Base-by-base conservation (phyloP, 2,113 vertebrate genomes). In the Ancistrus triradiatus region DNA sequence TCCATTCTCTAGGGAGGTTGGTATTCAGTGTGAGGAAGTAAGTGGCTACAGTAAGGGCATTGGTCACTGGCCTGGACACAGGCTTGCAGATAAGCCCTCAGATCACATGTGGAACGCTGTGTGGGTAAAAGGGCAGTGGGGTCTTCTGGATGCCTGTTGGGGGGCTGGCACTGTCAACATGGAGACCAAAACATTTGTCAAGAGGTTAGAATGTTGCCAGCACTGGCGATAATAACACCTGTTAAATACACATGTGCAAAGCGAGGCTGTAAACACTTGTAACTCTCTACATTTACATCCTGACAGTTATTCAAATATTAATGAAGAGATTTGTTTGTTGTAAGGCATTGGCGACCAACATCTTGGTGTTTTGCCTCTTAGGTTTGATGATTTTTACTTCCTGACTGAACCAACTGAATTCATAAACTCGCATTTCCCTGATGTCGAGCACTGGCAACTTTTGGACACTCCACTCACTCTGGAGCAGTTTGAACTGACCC, bases 61-160 rank as follows among this genome's bases (percentile, higher is more conserved):
- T 0, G 85, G 86, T 6, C 86, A 84, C 68, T 21, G 11, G 0
- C 69, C 76, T 60, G 85, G 85, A 0, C 74, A 27, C 21, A 72
- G 74, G 60, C 83, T 87, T 33, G 74, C 77, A 66, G 74, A 87
- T 35, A 85, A 85, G 73, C 85, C 83, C 69, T 90, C 84, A 1
- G 88, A 90, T 65, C 89, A 92, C 74, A 73, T 85, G 86, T 90
- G 91, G 91, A 92, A 92, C 0, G 74, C 78, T 0, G 76, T 81
- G 59, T 78, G 86, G 38, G 75, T 90, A 53, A 87, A 73, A 14
- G 84, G 82, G 13, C 83, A 87, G 66, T 86, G 82, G 89, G 81
- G 80, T 69, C 88, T 91, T 6, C 72, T 92, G 84, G 90, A 87
- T 5, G 81, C 86, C 63, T 90, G 87, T 53, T 91, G 90, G 91